A percentile compares a stretch with the other conserved stretches of the same genome.
Evolutionary conservation across 2,888 invertebrate species (phyloP).

Genomic region (Diloba caeruleocephala): DNA sequence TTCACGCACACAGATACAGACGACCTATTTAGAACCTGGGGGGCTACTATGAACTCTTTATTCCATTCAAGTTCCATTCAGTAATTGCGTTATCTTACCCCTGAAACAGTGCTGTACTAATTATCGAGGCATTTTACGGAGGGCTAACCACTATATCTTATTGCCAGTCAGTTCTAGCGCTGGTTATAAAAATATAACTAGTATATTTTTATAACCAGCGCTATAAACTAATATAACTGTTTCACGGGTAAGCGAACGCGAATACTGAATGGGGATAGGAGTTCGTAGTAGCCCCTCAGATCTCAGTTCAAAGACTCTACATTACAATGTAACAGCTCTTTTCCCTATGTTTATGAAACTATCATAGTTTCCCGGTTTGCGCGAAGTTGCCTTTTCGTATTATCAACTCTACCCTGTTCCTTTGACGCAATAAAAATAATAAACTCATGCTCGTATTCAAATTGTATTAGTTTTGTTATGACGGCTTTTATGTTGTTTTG

Average conservation of each 20-base stretch:
- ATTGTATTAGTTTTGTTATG: slow-evolving; percentile 31
- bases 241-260: too few relatives aligned
- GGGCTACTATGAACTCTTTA: too few relatives aligned
- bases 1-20: not conserved
- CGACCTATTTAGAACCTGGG: slow-evolving; percentile 1
- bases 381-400: slow-evolving; percentile 9
- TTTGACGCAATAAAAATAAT: slow-evolving; percentile 23
- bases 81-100: too few relatives aligned
- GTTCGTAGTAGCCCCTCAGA: not conserved
- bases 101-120: too few relatives aligned
- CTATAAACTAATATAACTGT: too few relatives aligned
- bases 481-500: slow-evolving; percentile 14
- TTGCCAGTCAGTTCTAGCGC: too few relatives aligned
- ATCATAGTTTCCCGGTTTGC: not conserved
- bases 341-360: not conserved
- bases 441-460: slow-evolving; percentile 35
- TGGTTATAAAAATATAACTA: too few relatives aligned
- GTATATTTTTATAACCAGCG: too few relatives aligned
- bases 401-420: slow-evolving; percentile 7
- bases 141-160: too few relatives aligned
- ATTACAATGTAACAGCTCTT: slow-evolving; percentile 4
- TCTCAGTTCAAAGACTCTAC: slow-evolving; percentile 5
- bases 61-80: too few relatives aligned
- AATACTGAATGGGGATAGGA: too few relatives aligned
- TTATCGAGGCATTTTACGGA: too few relatives aligned